Evolutionary conservation across 1,140 invertebrate species (phyloP), one percentile per base, ranked within the genome.

Genomic region (Pseudoatta argentina): DNA sequence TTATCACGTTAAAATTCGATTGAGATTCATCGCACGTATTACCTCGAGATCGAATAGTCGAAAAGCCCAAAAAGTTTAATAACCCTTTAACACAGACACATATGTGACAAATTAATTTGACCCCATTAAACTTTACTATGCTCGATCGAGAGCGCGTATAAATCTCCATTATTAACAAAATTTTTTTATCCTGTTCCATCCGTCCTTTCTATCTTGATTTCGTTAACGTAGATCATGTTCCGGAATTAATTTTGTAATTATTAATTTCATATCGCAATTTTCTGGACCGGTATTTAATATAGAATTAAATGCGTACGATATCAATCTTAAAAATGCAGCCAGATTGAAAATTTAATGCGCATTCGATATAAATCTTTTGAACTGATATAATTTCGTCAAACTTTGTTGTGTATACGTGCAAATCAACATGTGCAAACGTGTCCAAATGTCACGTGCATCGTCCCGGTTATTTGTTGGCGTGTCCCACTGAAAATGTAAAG

Each of bases 101-200:
- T 72, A 44, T 24, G n/a, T 39, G 24, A 73, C 14, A 18, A 83
- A 83, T 83, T 83, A 83, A 83, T 83, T 83, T 83, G 69, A n/a
- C 55, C 24, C n/a, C 39, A 61, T 83, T 73, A 83, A 83, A 61
- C 39, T 73, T 61, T 51, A 5, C 7, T 8, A 14, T 44, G 8
- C 39, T 63, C 39, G 18, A 51, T 61, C 55, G 7, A 48, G 7
- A 48, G 24, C 67, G 34, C 21, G 44, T 48, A 34, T 34, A 61
- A 82, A 83, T 83, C 44, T 83, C 6, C 24, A 83, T 75, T 83
- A 63, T 75, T 83, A 75, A 83, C 27, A 44, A 44, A 34, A 83
- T 83, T 61, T 34, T 83, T 83, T 14, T 18, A 24, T 72, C 55
- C 51, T 21, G 44, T 18, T 83, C 55, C 72, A 24, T 5, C 3